Evolutionary conservation across 1,140 invertebrate genomes (phyloP).

Genomic region (Hormaphis cornu): DNA sequence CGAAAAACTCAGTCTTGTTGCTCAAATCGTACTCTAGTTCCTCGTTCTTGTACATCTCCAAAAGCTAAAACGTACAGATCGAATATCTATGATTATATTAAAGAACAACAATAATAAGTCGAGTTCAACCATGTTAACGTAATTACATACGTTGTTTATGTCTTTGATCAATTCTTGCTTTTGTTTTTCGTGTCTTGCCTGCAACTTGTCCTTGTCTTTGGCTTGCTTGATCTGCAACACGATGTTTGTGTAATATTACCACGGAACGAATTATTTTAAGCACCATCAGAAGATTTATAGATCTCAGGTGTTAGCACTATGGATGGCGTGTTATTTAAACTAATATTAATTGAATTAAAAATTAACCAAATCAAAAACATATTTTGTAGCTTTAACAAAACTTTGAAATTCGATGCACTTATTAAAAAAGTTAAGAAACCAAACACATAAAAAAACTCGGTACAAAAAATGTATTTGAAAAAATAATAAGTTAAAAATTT

Average conservation of each 20-base stretch:
- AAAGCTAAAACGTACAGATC: conserved; percentile 55
- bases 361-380: too few species aligned
- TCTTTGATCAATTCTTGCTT: conserved; percentile 81
- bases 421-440: too few species aligned
- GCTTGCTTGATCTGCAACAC: conserved; percentile 72
- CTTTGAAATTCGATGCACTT: too few species aligned
- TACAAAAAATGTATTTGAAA: too few species aligned
- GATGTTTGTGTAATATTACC: background rate
- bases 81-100: conserved; percentile 25
- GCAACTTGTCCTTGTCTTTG: conserved; percentile 88
- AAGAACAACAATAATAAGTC: conserved; percentile 24
- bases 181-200: conserved; percentile 85
- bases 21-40: conserved; percentile 85
- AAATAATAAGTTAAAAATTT: too few species aligned
- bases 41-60: conserved; percentile 92
- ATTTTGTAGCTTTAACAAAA: too few species aligned
- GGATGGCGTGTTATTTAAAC: too few species aligned
- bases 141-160: conserved; percentile 70
- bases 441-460: too few species aligned
- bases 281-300: too few species aligned
- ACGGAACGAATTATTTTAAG: background rate
- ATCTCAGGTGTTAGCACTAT: too few species aligned
- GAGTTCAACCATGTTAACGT: background rate
- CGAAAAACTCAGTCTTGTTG: conserved; percentile 81
- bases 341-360: too few species aligned